phyloP scores from a whole-genome alignment of 2,888 invertebrate species.

The Cantharis rufa region DNA sequence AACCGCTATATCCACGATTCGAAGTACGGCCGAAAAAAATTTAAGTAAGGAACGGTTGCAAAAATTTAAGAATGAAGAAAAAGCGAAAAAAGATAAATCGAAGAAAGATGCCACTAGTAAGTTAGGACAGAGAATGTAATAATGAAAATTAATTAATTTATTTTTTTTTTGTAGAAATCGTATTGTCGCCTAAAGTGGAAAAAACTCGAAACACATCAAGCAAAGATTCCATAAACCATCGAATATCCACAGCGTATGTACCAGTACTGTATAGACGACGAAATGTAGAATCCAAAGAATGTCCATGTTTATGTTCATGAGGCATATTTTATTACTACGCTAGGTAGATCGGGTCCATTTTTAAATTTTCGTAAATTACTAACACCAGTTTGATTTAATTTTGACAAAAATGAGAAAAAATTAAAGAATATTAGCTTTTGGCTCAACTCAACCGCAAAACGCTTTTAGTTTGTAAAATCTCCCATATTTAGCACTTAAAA shows the following conservation, averaged over 20 bases:
- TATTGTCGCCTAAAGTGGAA: constrained; percentile 28
- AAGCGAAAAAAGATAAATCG: constrained; percentile 38
- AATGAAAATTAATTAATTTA: not conserved
- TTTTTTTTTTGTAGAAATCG: constrained; percentile 1
- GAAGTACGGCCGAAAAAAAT: constrained; percentile 52
- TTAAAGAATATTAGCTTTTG: not conserved
- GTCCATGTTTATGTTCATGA: constrained; percentile 56
- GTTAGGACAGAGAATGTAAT: not conserved
- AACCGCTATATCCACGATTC: constrained; percentile 56
- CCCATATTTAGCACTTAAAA: too few species aligned
- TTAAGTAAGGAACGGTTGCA: constrained; percentile 46
- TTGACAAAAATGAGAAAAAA: not conserved
- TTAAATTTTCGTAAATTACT: constrained; percentile 20
- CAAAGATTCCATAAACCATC: constrained; percentile 47
- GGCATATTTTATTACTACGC: constrained; percentile 45
- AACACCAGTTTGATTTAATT: not conserved
- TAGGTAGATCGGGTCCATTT: constrained; percentile 47
- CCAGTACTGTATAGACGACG: constrained; percentile 48
- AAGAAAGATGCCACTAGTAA: constrained; percentile 45
- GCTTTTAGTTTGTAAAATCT: not conserved
- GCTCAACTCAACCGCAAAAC: not conserved
- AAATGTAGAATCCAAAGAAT: constrained; percentile 41
- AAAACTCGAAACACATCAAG: constrained; percentile 32
- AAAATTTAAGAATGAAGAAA: constrained; percentile 39
- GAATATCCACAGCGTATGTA: constrained; percentile 55